These are phyloP conservation scores for Melanophora roralis DNA, from an alignment of 2,888 invertebrate genomes.

Conservation along the genomic window DNA sequence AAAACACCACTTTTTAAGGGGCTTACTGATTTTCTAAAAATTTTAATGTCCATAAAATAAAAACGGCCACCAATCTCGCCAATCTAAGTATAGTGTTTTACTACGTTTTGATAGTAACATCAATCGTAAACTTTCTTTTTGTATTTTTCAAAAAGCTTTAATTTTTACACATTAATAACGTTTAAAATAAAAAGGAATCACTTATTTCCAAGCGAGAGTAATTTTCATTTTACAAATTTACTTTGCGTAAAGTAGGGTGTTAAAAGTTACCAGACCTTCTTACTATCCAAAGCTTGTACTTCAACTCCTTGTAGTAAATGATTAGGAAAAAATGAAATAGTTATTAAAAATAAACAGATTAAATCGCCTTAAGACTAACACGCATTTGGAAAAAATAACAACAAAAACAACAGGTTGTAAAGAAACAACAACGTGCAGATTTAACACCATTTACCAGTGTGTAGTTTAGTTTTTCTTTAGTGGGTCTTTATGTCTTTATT, in stretches of 20 bases:
- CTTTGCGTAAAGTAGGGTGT: neutral
- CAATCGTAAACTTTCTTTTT: too few relatives aligned
- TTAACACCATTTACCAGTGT: conserved; percentile 57
- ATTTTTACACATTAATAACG: too few relatives aligned
- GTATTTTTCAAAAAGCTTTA: too few relatives aligned
- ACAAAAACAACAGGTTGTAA: neutral
- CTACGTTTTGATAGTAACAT: too few relatives aligned
- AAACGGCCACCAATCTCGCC: too few relatives aligned
- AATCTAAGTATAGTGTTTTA: too few relatives aligned
- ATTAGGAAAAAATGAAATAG: conserved; percentile 31
- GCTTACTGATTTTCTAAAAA: too few relatives aligned
- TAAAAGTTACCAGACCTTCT: conserved; percentile 17
- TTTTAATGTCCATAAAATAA: too few relatives aligned
- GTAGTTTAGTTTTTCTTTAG: conserved; percentile 18
- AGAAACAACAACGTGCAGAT: conserved; percentile 34
- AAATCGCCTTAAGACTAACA: conserved; percentile 45
- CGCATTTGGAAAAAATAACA: conserved; percentile 24
- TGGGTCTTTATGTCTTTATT: conserved; percentile 16
- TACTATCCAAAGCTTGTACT: neutral
- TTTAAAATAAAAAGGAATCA: too few relatives aligned
- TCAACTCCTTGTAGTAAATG: conserved; percentile 18
- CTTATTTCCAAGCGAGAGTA: too few relatives aligned
- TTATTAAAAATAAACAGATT: conserved; percentile 18
- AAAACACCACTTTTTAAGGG: too few relatives aligned
- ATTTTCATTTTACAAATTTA: too few relatives aligned